Evolutionary conservation across 2,888 invertebrate genomes (phyloP).

Genomic region (Thecophora atra): DNA sequence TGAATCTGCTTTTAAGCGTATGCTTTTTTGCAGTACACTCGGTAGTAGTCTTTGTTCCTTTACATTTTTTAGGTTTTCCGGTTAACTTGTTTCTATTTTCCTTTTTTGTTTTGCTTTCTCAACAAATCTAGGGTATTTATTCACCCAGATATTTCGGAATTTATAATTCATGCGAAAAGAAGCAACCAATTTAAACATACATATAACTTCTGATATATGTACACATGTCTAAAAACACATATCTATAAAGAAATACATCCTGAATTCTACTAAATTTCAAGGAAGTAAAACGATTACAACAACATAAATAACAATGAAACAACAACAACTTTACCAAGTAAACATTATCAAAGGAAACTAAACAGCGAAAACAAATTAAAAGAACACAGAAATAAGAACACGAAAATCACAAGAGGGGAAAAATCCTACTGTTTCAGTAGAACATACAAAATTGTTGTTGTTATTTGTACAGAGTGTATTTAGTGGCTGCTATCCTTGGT

Average conservation of each 20-base stretch:
- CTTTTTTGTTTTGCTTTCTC: constrained; percentile 48
- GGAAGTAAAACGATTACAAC: neutral
- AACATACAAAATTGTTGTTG: neutral
- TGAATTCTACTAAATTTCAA: neutral
- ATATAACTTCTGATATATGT: constrained; percentile 28
- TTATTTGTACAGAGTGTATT: neutral
- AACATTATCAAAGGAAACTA: neutral
- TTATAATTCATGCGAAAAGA: constrained; percentile 53
- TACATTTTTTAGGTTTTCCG: constrained; percentile 34
- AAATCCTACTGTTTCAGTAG: neutral
- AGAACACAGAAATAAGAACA: constrained; percentile 15
- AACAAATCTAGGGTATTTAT: constrained; percentile 61
- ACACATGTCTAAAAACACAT: constrained; percentile 20
- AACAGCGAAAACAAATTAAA: constrained; percentile 25
- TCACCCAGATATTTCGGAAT: constrained; percentile 59
- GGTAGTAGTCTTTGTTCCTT: constrained; percentile 38
- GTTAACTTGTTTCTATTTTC: constrained; percentile 29
- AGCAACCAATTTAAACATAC: constrained; percentile 44
- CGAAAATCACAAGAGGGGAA: neutral
- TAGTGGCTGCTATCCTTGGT: neutral
- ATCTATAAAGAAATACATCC: neutral
- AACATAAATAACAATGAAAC: neutral
- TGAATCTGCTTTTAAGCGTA: constrained; percentile 46
- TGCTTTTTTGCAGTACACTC: constrained; percentile 38
- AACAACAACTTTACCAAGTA: constrained; percentile 3